Conservation (phyloP, 2,113 vertebrate genomes). For the Steatornis caripensis region DNA sequence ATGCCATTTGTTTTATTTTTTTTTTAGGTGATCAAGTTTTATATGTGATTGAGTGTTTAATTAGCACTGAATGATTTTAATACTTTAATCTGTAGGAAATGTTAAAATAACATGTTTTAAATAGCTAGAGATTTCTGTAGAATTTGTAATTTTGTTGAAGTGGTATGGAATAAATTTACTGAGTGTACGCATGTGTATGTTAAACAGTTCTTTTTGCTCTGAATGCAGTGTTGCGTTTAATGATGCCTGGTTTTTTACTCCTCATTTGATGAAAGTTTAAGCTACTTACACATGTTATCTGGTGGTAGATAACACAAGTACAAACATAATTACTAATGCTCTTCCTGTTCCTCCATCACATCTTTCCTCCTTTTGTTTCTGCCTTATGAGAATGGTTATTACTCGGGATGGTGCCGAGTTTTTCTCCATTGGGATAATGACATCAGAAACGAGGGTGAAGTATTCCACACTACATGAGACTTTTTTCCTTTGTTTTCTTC, state of each 20-base stretch:
- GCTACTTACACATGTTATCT: background rate
- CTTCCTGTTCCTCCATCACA: background rate
- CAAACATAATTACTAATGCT: background rate
- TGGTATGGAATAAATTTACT: background rate
- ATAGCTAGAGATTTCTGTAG: background rate
- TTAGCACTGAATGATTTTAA: background rate
- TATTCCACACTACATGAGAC: background rate
- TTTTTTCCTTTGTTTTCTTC: background rate
- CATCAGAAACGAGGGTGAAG: background rate
- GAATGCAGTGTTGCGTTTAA: background rate
- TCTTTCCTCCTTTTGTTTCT: background rate
- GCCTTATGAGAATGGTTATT: background rate
- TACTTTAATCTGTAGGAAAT: background rate
- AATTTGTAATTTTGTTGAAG: background rate
- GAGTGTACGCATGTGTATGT: fast-evolving
- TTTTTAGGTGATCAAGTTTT: background rate
- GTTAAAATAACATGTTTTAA: background rate
- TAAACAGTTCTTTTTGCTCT: background rate
- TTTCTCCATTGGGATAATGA: background rate
- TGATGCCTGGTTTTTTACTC: background rate
- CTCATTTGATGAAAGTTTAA: background rate
- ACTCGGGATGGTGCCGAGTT: background rate
- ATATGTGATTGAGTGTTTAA: background rate
- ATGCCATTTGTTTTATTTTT: background rate
- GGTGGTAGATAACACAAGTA: background rate